Conservation (phyloP, 1,140 invertebrate genomes). For the Drosophila bipectinata region DNA sequence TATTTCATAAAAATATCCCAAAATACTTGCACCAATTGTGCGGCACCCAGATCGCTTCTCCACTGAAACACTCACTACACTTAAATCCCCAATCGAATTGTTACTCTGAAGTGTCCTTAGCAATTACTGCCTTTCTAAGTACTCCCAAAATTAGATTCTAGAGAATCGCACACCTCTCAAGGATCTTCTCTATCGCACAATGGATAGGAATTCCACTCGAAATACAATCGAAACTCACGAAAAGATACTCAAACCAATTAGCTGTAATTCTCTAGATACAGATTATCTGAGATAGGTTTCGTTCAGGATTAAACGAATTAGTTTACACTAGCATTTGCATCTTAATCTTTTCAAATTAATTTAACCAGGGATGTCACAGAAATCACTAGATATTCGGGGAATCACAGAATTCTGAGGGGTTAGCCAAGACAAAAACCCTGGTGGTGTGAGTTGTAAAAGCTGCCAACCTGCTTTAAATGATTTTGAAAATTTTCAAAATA, state of each 20-base stretch:
- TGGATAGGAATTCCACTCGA: constrained; percentile 17
- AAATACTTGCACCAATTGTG: constrained; percentile 23
- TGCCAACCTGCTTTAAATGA: no score
- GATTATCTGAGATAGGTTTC: constrained; percentile 21
- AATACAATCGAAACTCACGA: constrained; percentile 21
- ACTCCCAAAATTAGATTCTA: constrained; percentile 23
- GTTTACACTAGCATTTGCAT: constrained; percentile 13
- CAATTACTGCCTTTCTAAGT: constrained; percentile 45
- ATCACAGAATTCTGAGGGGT: no score
- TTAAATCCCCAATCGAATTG: constrained; percentile 27
- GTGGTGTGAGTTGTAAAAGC: no score
- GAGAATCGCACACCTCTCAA: constrained; percentile 12
- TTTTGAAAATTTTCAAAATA: no score
- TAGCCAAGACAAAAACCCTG: no score
- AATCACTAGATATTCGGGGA: no score
- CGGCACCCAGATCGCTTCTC: constrained; percentile 23
- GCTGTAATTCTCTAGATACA: constrained; percentile 12
- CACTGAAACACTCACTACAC: constrained; percentile 25
- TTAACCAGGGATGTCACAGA: no score
- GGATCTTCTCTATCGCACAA: constrained; percentile 23
- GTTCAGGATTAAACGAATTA: constrained; percentile 10
- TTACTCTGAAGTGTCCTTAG: constrained; percentile 77
- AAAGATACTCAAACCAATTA: constrained; percentile 18
- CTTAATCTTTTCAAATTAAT: not conserved
- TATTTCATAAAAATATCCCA: constrained; percentile 16